Evolutionary conservation across 2,797 vertebrate genomes (phyloP).

Genomic region (Streptopelia turtur): DNA sequence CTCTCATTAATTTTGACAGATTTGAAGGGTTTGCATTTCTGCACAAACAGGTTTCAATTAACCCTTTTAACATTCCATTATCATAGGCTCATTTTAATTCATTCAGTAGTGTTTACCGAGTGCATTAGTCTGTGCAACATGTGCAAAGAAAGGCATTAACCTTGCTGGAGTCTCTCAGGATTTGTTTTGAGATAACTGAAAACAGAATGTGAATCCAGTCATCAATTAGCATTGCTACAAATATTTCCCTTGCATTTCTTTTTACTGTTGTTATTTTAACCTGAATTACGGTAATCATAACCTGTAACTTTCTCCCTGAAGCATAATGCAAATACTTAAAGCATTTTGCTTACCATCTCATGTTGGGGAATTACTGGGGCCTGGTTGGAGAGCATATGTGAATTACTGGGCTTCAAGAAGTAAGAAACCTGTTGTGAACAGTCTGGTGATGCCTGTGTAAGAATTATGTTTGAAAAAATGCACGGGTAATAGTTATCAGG

Average conservation of each 20-base stretch:
- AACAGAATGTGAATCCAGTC: not conserved
- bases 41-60: slow-evolving; percentile 46
- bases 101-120: not conserved
- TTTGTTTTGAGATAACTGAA: not conserved
- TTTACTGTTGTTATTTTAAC: slow-evolving; percentile 17
- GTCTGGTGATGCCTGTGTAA: not conserved
- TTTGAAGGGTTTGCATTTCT: slow-evolving; percentile 61
- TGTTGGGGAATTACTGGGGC: not conserved
- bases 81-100: not conserved
- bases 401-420: not conserved
- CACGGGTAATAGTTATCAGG: not conserved
- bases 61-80: not conserved
- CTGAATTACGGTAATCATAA: not conserved
- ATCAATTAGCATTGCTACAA: not conserved
- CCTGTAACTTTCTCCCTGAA: not conserved
- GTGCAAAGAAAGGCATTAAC: not conserved
- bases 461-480: not conserved
- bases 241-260: not conserved
- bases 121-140: not conserved
- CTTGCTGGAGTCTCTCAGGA: not conserved
- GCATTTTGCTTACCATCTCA: not conserved
- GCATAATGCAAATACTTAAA: not conserved
- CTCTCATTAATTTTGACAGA: slow-evolving; percentile 72
- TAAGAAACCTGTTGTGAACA: not conserved
- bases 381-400: not conserved